phyloP scores from a whole-genome alignment of 2,888 invertebrate species.

The Pogonocherus hispidulus region DNA sequence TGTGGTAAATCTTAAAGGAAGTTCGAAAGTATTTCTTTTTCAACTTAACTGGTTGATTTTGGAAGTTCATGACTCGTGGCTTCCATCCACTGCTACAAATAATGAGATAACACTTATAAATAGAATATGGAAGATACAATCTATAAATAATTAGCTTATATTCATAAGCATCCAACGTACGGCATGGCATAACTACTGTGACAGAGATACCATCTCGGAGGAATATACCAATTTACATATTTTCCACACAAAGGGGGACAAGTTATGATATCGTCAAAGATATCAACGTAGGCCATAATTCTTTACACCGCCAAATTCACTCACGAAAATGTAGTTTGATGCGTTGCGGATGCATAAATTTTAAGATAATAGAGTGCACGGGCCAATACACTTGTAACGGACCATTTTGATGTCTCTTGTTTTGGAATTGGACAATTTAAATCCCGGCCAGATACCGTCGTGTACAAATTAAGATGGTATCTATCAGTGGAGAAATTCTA shows the following conservation, averaged over 20 bases:
- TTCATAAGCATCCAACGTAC: too few relatives aligned
- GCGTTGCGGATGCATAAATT: constrained; percentile 36
- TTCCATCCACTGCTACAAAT: too few relatives aligned
- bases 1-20: too few relatives aligned
- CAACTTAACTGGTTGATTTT: too few relatives aligned
- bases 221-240: constrained; percentile 3
- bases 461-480: constrained; percentile 50
- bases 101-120: too few relatives aligned
- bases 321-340: constrained; percentile 33
- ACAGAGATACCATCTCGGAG: neutral
- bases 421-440: constrained; percentile 48
- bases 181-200: too few relatives aligned
- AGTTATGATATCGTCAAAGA: constrained; percentile 13
- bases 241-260: neutral
- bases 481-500: constrained; percentile 28
- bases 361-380: constrained; percentile 34
- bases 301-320: constrained; percentile 18
- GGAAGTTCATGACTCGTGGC: too few relatives aligned
- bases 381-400: constrained; percentile 31
- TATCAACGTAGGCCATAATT: constrained; percentile 8
- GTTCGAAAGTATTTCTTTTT: too few relatives aligned
- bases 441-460: constrained; percentile 45
- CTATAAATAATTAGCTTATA: too few relatives aligned
- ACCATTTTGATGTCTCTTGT: constrained; percentile 37
- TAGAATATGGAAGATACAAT: too few relatives aligned